Conservation (phyloP, 2,113 vertebrate species). For the Mirounga angustirostris region DNA sequence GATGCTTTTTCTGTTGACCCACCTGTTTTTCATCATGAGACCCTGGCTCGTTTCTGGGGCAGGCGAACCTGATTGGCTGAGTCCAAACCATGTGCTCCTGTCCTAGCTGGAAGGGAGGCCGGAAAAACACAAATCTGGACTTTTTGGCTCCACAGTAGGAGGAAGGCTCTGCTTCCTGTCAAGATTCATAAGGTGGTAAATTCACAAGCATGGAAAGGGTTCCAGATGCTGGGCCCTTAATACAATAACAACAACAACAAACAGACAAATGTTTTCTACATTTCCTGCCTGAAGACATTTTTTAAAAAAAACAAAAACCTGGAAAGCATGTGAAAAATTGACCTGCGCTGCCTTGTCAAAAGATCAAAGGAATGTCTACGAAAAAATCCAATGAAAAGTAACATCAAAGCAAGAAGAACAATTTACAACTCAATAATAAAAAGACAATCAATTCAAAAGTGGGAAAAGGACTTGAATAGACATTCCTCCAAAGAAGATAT, state of each 20-base stretch:
- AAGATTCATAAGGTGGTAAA: background rate
- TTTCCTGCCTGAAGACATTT: background rate
- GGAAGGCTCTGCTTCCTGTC: background rate
- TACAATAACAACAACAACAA: background rate
- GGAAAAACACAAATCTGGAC: background rate
- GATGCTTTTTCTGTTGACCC: background rate
- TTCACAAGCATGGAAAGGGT: background rate
- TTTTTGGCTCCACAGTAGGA: background rate
- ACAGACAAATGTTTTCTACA: background rate
- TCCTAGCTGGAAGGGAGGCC: background rate
- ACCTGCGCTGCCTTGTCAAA: background rate
- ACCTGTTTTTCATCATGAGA: background rate
- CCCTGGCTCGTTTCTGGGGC: background rate
- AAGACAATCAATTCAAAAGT: background rate
- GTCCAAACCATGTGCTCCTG: background rate
- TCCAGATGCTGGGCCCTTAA: background rate
- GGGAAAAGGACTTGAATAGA: background rate
- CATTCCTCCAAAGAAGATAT: background rate
- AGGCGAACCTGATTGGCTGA: background rate
- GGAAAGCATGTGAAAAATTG: background rate
- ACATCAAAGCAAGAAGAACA: constrained; percentile 22
- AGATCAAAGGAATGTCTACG: constrained; percentile 14
- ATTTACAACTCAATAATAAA: background rate
- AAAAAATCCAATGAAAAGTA: background rate
- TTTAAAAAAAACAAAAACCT: background rate